Evolutionary conservation across 64 coral and sea anemone genomes (phyloP).

Genomic region (Astreopora myriophthalma): DNA sequence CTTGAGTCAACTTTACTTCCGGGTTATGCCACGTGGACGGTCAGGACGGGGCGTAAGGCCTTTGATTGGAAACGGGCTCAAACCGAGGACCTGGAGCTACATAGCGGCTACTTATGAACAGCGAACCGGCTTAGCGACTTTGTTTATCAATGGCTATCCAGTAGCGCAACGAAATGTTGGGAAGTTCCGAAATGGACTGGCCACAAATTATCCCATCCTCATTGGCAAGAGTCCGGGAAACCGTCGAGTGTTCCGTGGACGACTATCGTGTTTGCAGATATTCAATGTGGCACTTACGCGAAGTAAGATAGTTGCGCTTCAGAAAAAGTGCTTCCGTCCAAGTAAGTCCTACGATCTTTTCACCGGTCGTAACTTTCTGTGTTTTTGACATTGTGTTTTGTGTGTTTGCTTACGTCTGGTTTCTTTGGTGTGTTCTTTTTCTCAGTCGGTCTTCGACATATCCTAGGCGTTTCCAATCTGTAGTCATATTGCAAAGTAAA

Average conservation of each 20-base stretch:
- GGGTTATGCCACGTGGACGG: neutral
- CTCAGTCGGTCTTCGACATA: neutral
- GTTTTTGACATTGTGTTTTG: no score
- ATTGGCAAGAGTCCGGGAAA: conserved; percentile 30
- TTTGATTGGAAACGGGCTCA: conserved; percentile 16
- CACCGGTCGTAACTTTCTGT: neutral
- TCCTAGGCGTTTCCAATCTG: no score
- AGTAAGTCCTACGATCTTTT: conserved; percentile 1
- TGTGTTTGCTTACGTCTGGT: no score
- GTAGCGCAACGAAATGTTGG: conserved; percentile 28
- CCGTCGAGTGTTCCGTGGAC: conserved; percentile 58
- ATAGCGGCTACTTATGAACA: conserved; percentile 18
- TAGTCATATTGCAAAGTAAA: no score
- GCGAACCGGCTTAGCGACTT: conserved; percentile 32
- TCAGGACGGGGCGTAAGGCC: neutral
- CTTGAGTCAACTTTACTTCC: neutral
- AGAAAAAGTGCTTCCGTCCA: conserved; percentile 36
- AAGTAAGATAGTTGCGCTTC: neutral
- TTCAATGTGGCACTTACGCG: conserved; percentile 9
- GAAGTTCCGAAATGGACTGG: conserved; percentile 33
- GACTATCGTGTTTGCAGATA: conserved; percentile 41
- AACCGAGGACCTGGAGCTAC: conserved; percentile 35
- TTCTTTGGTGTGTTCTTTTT: neutral
- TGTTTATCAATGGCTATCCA: conserved; percentile 8
- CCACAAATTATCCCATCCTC: conserved; percentile 48